phyloP scores from a whole-genome alignment of 2,113 vertebrate genomes.

The Lasiurus borealis region DNA sequence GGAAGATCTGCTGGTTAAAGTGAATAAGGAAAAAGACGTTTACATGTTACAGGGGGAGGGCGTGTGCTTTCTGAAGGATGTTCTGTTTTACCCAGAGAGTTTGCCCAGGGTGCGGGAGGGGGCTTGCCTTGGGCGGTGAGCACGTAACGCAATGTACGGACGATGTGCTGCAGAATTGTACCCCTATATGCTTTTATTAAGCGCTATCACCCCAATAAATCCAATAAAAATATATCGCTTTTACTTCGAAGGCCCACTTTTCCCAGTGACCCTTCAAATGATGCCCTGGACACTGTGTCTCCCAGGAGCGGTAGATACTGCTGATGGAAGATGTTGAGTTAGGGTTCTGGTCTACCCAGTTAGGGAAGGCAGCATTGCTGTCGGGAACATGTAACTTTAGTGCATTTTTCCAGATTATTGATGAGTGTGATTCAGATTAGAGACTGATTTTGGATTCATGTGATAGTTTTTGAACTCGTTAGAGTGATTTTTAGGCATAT shows the following conservation, averaged over 20 bases:
- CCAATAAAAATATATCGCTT: not conserved
- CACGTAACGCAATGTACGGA: not conserved
- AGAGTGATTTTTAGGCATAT: conserved; percentile 29
- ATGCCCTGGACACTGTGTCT: not conserved
- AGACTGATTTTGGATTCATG: conserved; percentile 14
- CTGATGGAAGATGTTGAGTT: not conserved
- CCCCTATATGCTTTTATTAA: not conserved
- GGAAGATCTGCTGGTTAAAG: not conserved
- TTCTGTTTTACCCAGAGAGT: conserved; percentile 35
- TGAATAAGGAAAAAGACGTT: not conserved
- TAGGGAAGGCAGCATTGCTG: not conserved
- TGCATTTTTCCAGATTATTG: conserved; percentile 49
- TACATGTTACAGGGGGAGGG: not conserved
- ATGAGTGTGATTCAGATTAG: conserved; percentile 49
- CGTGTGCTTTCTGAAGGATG: not conserved
- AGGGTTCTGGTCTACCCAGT: no score
- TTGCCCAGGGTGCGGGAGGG: not conserved
- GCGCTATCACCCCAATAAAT: not conserved
- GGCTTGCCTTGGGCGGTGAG: not conserved
- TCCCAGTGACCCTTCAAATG: conserved; percentile 55
- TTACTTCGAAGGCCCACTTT: conserved; percentile 3
- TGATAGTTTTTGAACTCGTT: conserved; percentile 37
- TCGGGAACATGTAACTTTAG: conserved; percentile 31
- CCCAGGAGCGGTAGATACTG: not conserved
- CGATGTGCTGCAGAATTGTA: not conserved